Base-by-base conservation (phyloP, 2,113 vertebrate genomes). In the Bubo bubo region DNA sequence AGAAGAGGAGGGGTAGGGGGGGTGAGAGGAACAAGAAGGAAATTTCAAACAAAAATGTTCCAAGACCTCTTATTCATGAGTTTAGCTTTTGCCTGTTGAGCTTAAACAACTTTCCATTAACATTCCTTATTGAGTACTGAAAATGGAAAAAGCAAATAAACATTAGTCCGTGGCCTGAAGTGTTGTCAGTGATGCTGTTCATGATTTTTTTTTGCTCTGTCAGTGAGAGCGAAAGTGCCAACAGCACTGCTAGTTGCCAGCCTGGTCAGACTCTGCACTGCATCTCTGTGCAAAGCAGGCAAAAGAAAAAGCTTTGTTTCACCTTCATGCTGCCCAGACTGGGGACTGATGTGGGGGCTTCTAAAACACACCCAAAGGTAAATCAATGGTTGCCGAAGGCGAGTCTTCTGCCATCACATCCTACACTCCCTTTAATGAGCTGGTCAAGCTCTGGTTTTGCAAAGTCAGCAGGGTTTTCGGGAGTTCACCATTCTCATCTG, bases 51-150 rank as follows among this genome's bases (percentile, higher is more conserved):
- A 58, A 53, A 93, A 93, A 76, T 90, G 26, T 96, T 95, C 81
- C 77, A 94, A 94, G 93, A 76, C 37, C 37, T 80, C 77, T 92
- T 76, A 92, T 94, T 94, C 18, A 14, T 52, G 58, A 79, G 41
- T 91, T 95, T 86, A 73, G 71, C 67, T 94, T 89, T 94, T 59
- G 74, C 84, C 84, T 66, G 81, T 74, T 82, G 66, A 91, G 89
- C 77, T 96, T 97, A 95, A 95, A 96, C 95, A 96, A 93, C 74
- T 91, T 96, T 94, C 97, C 97, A 97, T 96, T 97, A 97, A 96
- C 94, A 95, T 95, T 97, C 94, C 91, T 90, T 79, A 85, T 90
- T 73, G 93, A 97, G 91, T 70, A 79, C 91, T 52, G 63, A 90
- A 94, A 95, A 95, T 95, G 95, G 91, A 88, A 93, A 96, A 96